Evolutionary conservation across 2,888 invertebrate species (phyloP), one percentile per base, ranked within the genome.

Genomic region (Melolontha melolontha): DNA sequence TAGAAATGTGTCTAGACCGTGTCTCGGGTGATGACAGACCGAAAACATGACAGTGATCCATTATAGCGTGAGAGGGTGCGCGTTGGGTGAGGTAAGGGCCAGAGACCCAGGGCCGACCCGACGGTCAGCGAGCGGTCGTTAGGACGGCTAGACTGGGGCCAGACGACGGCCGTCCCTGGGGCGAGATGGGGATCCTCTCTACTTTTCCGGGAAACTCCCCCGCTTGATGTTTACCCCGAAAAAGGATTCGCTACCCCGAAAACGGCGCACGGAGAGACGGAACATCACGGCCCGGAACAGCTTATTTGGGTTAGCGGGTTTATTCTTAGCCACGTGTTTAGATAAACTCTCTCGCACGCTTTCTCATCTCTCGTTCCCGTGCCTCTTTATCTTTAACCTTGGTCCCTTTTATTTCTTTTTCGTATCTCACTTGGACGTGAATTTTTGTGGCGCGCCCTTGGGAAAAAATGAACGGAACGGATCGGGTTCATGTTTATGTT

Each of bases 61-160:
- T 76, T 76, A 76, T 70, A 71, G 72, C 70, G 71, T 74, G 72
- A 72, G 72, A 72, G 73, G 72, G 71, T 71, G 73, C 62, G 70
- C 62, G 68, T 73, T 72, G 75, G 74, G 75, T 67, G 75, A 70
- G 74, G 71, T 71, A 74, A 74, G 73, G 73, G 73, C 73, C 73
- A 72, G 57, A 57, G 42, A 34, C 57, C 57, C 42, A n/a, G 57
- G 57, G 40, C 57, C 57, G 57, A 57, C 57, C 57, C 57, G 73
- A 72, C 74, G 75, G 76, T 74, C 75, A 70, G 72, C 71, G 72
- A 71, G 69, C 72, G 76, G 77, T 76, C 77, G 76, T 75, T 76
- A 77, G 74, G 75, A 69, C 73, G 80, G 77, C 81, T 81, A 81
- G 81, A 82, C 80, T 69, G 69, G 73, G 72, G 74, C 79, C 80